These are phyloP conservation scores for Momotus momota DNA, from an alignment of 2,797 vertebrate genomes.

Conservation along the genomic window DNA sequence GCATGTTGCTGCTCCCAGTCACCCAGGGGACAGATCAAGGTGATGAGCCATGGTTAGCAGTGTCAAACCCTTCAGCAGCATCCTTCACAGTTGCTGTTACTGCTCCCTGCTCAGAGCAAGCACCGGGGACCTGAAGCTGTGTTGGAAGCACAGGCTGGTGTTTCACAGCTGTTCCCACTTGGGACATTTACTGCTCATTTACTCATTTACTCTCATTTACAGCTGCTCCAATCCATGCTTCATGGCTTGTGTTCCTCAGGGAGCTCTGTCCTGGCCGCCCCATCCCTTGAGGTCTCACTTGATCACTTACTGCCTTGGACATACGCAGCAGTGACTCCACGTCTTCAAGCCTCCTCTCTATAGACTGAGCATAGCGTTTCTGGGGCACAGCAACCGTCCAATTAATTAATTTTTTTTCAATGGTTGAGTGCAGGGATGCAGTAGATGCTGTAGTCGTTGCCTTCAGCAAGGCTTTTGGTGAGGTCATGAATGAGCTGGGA, in stretches of 20 bases:
- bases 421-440: neutral
- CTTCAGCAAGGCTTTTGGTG: neutral
- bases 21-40: neutral
- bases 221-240: neutral
- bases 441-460: neutral
- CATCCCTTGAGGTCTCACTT: rapidly evolving
- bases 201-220: neutral
- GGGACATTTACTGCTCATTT: neutral
- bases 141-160: rapidly evolving
- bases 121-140: neutral
- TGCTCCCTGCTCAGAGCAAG: rapidly evolving
- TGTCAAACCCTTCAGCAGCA: neutral
- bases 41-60: neutral
- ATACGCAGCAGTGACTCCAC: neutral
- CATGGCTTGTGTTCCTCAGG: rapidly evolving
- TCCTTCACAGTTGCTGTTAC: neutral
- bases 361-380: neutral
- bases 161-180: neutral
- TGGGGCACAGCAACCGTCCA: rapidly evolving
- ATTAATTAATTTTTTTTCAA: neutral
- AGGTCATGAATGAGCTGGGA: neutral
- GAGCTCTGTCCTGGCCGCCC: neutral
- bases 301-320: rapidly evolving
- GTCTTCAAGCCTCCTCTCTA: rapidly evolving
- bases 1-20: neutral